phyloP scores from a whole-genome alignment of 2,113 vertebrate genomes.

The Cheilinus undulatus region DNA sequence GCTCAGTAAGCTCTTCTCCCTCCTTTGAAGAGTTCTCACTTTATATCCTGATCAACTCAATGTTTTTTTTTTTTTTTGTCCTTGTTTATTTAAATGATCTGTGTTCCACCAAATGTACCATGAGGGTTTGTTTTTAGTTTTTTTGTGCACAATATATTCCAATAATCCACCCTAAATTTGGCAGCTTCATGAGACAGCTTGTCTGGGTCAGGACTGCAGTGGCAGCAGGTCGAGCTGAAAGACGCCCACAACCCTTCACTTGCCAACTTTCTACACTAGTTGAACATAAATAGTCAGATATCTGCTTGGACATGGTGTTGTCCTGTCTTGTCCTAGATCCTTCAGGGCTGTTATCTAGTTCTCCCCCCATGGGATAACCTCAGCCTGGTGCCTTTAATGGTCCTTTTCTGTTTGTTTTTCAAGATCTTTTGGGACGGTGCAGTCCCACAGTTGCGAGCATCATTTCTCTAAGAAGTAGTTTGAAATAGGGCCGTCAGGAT shows the following conservation, averaged over 20 bases:
- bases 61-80: constrained; percentile 14
- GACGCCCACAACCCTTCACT: not conserved
- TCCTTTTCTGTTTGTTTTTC: not conserved
- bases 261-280: not conserved
- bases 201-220: constrained; percentile 5
- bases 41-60: constrained; percentile 31
- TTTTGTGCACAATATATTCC: not conserved
- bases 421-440: constrained; percentile 3
- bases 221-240: not conserved
- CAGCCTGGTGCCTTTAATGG: not conserved
- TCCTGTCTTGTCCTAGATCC: not conserved
- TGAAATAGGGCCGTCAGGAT: too few species aligned
- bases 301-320: not conserved
- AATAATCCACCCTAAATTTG: not conserved
- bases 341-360: not conserved
- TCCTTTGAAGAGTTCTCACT: not conserved
- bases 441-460: not conserved
- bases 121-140: not conserved
- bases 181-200: not conserved
- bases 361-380: not conserved
- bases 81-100: not conserved
- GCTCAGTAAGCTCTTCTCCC: constrained; percentile 9
- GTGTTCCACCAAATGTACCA: not conserved
- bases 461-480: not conserved
- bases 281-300: not conserved